Evolutionary conservation across 2,113 vertebrate genomes (phyloP).

Genomic region (Mormoops blainvillei): DNA sequence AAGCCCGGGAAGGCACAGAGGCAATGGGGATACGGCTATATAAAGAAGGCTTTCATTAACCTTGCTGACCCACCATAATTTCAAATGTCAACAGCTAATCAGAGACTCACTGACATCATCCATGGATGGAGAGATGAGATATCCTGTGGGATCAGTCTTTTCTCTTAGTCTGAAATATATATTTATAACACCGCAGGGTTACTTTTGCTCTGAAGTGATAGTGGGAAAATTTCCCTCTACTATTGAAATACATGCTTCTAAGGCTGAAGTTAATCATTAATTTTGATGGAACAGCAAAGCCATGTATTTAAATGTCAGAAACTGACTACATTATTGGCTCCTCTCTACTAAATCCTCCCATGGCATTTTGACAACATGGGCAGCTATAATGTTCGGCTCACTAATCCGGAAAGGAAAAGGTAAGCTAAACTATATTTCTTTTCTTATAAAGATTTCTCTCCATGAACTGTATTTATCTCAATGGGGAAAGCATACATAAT

Average conservation of each 20-base stretch:
- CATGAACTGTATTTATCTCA: constrained; percentile 3
- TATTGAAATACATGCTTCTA: constrained; percentile 70
- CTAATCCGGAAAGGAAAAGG: constrained; percentile 12
- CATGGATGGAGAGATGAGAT: constrained; percentile 67
- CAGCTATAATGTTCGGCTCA: constrained; percentile 53
- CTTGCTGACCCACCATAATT: constrained; percentile 80
- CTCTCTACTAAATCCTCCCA: constrained; percentile 55
- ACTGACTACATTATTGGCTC: constrained; percentile 49
- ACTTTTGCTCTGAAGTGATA: constrained; percentile 40
- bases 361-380: constrained; percentile 59
- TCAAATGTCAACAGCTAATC: constrained; percentile 81
- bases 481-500: constrained; percentile 2
- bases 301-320: constrained; percentile 75
- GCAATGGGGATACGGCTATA: constrained; percentile 64
- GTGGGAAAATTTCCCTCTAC: constrained; percentile 52
- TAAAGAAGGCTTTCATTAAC: constrained; percentile 84
- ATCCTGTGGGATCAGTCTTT: constrained; percentile 79
- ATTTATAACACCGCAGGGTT: constrained; percentile 41
- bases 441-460: constrained; percentile 1
- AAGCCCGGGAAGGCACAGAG: constrained; percentile 48
- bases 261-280: constrained; percentile 71
- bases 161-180: constrained; percentile 73
- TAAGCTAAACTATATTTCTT: constrained; percentile 52
- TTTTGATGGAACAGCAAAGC: constrained; percentile 63
- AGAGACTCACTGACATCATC: constrained; percentile 82